Conservation (phyloP, 2,888 invertebrate species). For the Pammene aurita region DNA sequence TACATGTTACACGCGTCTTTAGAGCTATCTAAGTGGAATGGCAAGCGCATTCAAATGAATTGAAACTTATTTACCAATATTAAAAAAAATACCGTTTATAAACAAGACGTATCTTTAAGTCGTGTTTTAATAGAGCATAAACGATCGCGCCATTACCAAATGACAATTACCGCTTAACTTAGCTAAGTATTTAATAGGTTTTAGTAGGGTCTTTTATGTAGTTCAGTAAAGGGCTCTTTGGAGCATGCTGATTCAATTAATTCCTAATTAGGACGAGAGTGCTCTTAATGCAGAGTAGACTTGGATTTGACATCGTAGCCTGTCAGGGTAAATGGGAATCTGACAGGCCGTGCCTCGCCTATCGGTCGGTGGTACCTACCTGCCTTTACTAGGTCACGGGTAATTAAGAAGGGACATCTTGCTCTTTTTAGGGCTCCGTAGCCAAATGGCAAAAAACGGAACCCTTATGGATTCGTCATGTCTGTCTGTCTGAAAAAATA, state of each 20-base stretch:
- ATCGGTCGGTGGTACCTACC: conserved; percentile 47
- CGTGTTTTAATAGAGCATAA: conserved; percentile 4
- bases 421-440: too few species aligned
- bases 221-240: conserved; percentile 65
- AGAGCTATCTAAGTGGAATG: background rate
- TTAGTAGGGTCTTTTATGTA: conserved; percentile 54
- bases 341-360: conserved; percentile 64
- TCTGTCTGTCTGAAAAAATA: too few species aligned
- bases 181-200: conserved; percentile 46
- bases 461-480: too few species aligned
- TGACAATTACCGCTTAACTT: conserved; percentile 44
- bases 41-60: background rate
- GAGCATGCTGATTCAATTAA: conserved; percentile 77
- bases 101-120: background rate
- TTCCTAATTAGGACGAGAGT: conserved; percentile 80
- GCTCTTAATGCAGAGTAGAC: conserved; percentile 77
- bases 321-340: conserved; percentile 77
- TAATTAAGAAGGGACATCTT: conserved; percentile 12
- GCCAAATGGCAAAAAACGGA: too few species aligned
- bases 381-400: conserved; percentile 62
- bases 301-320: conserved; percentile 73
- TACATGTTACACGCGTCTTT: background rate
- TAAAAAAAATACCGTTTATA: background rate
- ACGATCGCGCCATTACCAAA: background rate
- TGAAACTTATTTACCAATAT: background rate